phyloP scores from a whole-genome alignment of 2,113 vertebrate genomes.

The Trichechus manatus region DNA sequence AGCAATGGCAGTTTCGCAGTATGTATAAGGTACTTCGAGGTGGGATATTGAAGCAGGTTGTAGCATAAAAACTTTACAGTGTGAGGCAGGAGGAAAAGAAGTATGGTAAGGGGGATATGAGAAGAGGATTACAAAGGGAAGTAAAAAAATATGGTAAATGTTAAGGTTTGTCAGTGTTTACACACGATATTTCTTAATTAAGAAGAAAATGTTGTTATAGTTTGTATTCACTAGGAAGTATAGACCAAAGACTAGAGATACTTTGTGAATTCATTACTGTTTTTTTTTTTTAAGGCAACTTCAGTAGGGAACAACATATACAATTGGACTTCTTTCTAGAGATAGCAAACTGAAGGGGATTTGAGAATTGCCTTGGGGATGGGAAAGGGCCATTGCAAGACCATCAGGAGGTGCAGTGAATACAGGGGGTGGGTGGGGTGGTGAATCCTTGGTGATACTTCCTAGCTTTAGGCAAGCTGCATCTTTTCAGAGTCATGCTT shows the following conservation, averaged over 20 bases:
- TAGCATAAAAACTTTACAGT: neutral
- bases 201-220: neutral
- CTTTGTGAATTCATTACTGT: neutral
- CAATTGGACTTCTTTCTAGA: neutral
- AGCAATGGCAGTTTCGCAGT: neutral
- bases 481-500: neutral
- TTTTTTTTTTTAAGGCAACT: neutral
- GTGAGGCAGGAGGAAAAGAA: neutral
- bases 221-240: neutral
- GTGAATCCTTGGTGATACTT: neutral
- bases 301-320: neutral
- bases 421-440: neutral
- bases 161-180: neutral
- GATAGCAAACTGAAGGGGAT: neutral
- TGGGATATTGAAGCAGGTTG: neutral
- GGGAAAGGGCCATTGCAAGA: neutral
- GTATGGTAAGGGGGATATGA: neutral
- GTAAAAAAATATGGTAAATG: too few relatives aligned
- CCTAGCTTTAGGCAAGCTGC: neutral
- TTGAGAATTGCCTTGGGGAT: neutral
- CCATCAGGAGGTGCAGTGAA: neutral
- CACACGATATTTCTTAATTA: neutral
- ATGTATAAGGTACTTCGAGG: neutral
- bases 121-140: neutral
- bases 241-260: neutral